Evolutionary conservation across 2,113 vertebrate species (phyloP).

Genomic region (Phyllostomus hastatus): DNA sequence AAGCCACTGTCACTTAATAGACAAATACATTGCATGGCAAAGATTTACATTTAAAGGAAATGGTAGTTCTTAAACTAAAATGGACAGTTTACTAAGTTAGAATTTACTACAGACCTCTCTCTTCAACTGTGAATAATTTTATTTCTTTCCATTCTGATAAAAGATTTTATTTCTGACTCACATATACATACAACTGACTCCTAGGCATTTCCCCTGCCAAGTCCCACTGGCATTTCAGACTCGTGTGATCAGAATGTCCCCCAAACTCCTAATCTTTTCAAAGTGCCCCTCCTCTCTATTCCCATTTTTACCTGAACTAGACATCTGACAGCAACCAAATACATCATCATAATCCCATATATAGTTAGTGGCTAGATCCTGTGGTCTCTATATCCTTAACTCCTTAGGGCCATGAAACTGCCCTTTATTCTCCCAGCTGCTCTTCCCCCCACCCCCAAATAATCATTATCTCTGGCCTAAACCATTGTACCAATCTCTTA

Average conservation of each 20-base stretch:
- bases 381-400: neutral
- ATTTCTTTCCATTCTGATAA: constrained; percentile 39
- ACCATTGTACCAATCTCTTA: neutral
- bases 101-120: constrained; percentile 39
- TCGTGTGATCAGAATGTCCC: neutral
- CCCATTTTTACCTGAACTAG: neutral
- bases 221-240: neutral
- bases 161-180: constrained; percentile 36
- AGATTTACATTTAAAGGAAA: constrained; percentile 55
- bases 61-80: constrained; percentile 58
- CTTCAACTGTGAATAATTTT: constrained; percentile 51
- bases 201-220: constrained; percentile 5
- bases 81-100: constrained; percentile 41
- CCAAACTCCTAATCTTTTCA: no score
- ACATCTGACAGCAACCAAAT: neutral
- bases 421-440: neutral
- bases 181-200: neutral
- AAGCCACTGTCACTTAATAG: constrained; percentile 53
- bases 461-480: neutral
- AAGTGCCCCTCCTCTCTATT: neutral
- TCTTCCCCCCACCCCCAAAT: neutral
- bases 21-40: neutral
- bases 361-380: neutral
- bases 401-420: neutral
- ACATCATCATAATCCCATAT: neutral